Base-by-base conservation (phyloP, 2,113 vertebrate genomes). In the Okapia johnstoni region DNA sequence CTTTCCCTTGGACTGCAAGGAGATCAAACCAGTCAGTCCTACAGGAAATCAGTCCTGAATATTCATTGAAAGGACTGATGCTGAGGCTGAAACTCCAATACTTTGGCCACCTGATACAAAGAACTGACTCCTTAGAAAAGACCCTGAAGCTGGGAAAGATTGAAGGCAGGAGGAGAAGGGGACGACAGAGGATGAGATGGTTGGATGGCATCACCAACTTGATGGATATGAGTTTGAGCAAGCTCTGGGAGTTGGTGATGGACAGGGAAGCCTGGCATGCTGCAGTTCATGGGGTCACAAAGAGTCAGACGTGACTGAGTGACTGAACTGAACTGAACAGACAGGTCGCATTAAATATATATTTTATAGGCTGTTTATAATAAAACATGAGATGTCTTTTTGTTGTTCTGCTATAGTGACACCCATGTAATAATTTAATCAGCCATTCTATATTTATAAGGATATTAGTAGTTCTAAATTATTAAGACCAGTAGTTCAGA, bases 301-400 rank as follows among this genome's bases (percentile, higher is more conserved):
- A 73, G 66, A 40, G 10, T 40, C 5, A 0, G 19, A 73, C 11
- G 13, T 5, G 10, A 40, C 5, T 23, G 10, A 40, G 66, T 0
- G 19, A 70, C n/a, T 70, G 19, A 70, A 70, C n/a, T 70, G n/a
- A 73, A 40, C n/a, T 73, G 19, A 70, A 23, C n/a, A 40, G 28
- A 10, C 7, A 70, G 5, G 43, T 36, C 7, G 0, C 7, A 85
- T 76, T 54, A 52, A 89, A 81, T 81, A 73, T 83, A 46, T 36
- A 55, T 54, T 10, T 21, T 9, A 76, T 48, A 40, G 90, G 7
- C 13, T 73, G 9, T 63, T 93, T 85, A 73, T 80, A 92, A 33
- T 26, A 63, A 57, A 60, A 81, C 2, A 7, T 19, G 12, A 26
- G 2, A 12, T 54, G 1, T 50, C 6, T 84, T 90, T 76, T 85